Conservation (phyloP, 1,140 invertebrate species). For the Metaphire vulgaris region DNA sequence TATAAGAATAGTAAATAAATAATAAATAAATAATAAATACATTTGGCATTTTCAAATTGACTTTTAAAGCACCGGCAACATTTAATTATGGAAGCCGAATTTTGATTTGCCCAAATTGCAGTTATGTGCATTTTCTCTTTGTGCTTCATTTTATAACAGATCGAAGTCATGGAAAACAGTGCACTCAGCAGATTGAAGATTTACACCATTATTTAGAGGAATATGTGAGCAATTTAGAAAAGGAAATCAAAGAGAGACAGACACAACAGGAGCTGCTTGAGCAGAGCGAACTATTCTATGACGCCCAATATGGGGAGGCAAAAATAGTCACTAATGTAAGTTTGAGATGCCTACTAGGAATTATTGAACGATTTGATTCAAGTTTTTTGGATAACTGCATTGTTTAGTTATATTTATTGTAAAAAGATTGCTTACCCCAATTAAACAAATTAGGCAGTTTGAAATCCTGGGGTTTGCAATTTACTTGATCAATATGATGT, state of each 20-base stretch:
- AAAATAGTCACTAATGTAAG: slow-evolving; percentile 86
- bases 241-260: slow-evolving; percentile 72
- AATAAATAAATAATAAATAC: too few relatives aligned
- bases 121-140: too few relatives aligned
- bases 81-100: too few relatives aligned
- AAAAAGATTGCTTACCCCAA: not conserved
- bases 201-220: slow-evolving; percentile 69
- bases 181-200: slow-evolving; percentile 77
- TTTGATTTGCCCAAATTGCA: too few relatives aligned
- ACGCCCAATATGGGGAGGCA: slow-evolving; percentile 79
- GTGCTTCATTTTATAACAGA: slow-evolving; percentile 59
- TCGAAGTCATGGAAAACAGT: slow-evolving; percentile 72
- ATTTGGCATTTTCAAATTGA: too few relatives aligned
- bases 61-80: too few relatives aligned
- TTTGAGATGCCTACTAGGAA: slow-evolving; percentile 34
- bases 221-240: slow-evolving; percentile 70
- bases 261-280: slow-evolving; percentile 68
- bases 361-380: slow-evolving; percentile 4
- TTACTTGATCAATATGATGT: too few relatives aligned
- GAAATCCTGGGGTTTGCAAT: too few relatives aligned
- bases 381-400: not conserved
- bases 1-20: too few relatives aligned
- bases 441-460: too few relatives aligned
- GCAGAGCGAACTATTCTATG: slow-evolving; percentile 77
- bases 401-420: slow-evolving; percentile 13